Evolutionary conservation across 2,888 invertebrate genomes (phyloP), one percentile per base, ranked within the genome.

Genomic region (Stratiomys singularior): DNA sequence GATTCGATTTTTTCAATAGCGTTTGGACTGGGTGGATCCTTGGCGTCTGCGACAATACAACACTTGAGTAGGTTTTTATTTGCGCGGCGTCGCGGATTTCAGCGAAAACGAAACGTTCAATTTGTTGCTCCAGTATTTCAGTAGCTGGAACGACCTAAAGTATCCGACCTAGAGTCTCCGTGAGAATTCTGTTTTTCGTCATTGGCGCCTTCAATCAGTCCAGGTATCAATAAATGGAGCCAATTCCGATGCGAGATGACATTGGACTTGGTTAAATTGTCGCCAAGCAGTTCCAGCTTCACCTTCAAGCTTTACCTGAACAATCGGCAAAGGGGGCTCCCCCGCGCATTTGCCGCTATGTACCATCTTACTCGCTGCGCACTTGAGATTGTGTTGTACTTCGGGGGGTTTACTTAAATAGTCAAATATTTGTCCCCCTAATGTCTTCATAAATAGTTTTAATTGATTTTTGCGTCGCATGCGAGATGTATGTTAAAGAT

Each of bases 401-500:
- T 63, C n/a, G 58, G 37, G 15, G 47, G 46, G 64, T 76, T 76
- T 76, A 66, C 76, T 76, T 76, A 79, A 79, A 76, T 79, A 74
- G 63, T 60, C 71, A 79, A 79, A 79, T 77, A 79, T 77, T 79
- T 79, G 77, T 56, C 47, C 63, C 67, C 69, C 79, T 79, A 77
- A 76, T 77, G 76, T 77, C 78, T 77, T 77, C 76, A 79, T 79
- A 79, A 79, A 79, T 79, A 79, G 77, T 76, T 77, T 77, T 76
- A 76, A 78, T 78, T 78, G 78, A 78, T 78, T 78, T 76, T 78
- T 69, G 76, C 76, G 78, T 71, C 58, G 60, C 76, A 46, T 37
- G 37, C 9, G 9, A 37, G 37, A 9, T 37, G 28, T 64, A 9
- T 46, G 64, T 52, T 72, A 21, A 72, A 25, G 71, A 66, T 66